Evolutionary conservation across 37 sponge, comb jelly and placozoan species (phyloP).

Genomic region (Beroe forskalii): DNA sequence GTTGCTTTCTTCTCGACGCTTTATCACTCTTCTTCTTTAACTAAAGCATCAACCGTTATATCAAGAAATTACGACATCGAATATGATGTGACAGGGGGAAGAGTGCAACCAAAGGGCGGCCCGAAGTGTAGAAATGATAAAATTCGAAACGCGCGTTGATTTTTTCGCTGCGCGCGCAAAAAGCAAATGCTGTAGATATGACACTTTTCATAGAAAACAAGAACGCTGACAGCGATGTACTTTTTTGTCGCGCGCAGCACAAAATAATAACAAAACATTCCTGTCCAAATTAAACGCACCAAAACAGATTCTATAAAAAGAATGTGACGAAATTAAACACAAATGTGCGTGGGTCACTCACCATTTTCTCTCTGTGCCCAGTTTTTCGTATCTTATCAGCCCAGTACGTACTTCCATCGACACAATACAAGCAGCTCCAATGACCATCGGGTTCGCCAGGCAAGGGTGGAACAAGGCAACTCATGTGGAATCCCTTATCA

Average conservation of each 20-base stretch:
- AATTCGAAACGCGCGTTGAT: neutral
- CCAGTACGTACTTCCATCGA: conserved; percentile 51
- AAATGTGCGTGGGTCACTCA: neutral
- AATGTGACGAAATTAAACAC: no score
- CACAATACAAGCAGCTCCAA: conserved; percentile 55
- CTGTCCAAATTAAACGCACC: neutral
- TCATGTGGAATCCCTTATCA: conserved; percentile 99
- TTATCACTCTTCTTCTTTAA: conserved; percentile 15
- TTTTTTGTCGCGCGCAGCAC: conserved; percentile 50
- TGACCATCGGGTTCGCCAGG: conserved; percentile 81
- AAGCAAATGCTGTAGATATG: conserved; percentile 22
- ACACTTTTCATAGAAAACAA: neutral
- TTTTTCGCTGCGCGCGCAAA: neutral
- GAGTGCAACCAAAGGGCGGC: neutral
- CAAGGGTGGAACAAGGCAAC: conserved; percentile 91
- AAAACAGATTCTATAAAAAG: no score
- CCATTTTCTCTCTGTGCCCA: neutral
- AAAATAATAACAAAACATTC: conserved; percentile 7
- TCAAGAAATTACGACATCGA: neutral
- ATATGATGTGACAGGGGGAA: neutral
- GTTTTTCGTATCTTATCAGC: conserved; percentile 5
- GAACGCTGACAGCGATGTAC: conserved; percentile 2
- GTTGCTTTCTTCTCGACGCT: conserved; percentile 12
- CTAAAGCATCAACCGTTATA: neutral
- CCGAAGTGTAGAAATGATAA: neutral